Percentiles rank a stretch among this genome's conserved stretches.
Evolutionary conservation across 2,797 vertebrate genomes (phyloP).

Genomic region (Gastrophryne carolinensis): DNA sequence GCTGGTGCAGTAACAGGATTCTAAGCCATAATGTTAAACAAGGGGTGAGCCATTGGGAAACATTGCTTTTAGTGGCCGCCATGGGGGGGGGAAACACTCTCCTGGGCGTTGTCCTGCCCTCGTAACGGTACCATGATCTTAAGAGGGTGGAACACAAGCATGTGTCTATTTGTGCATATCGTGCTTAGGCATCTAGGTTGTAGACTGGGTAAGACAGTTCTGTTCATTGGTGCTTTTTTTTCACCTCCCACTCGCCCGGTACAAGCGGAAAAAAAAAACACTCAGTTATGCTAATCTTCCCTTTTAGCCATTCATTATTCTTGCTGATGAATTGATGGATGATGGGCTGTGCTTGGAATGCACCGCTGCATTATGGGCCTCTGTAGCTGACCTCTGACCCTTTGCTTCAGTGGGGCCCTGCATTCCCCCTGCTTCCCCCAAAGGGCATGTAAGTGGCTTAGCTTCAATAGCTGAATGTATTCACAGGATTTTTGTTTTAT

Average conservation of each 20-base stretch:
- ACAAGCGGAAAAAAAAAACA: conserved; percentile 35
- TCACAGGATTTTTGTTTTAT: neutral
- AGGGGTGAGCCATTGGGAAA: conserved; percentile 2
- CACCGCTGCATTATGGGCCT: neutral
- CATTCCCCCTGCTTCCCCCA: neutral
- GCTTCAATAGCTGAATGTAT: conserved; percentile 32
- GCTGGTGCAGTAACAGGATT: conserved; percentile 41
- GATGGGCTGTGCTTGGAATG: neutral
- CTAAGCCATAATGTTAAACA: conserved; percentile 37
- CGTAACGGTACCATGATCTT: conserved; percentile 33
- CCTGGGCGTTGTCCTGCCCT: neutral
- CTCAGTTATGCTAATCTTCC: neutral
- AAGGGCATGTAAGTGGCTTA: conserved; percentile 30
- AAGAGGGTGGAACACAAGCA: neutral
- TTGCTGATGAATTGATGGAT: neutral
- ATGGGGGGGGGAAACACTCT: neutral
- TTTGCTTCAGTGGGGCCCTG: neutral
- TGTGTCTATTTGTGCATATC: conserved; percentile 7
- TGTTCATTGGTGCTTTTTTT: conserved; percentile 15
- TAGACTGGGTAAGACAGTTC: conserved; percentile 1
- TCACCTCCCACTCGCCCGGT: conserved; percentile 32
- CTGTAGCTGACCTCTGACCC: neutral
- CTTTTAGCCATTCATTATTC: neutral
- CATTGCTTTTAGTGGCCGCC: neutral
- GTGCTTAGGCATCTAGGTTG: conserved; percentile 1